Evolutionary conservation across 2,797 vertebrate species (phyloP).

Genomic region (Chelmon rostratus): DNA sequence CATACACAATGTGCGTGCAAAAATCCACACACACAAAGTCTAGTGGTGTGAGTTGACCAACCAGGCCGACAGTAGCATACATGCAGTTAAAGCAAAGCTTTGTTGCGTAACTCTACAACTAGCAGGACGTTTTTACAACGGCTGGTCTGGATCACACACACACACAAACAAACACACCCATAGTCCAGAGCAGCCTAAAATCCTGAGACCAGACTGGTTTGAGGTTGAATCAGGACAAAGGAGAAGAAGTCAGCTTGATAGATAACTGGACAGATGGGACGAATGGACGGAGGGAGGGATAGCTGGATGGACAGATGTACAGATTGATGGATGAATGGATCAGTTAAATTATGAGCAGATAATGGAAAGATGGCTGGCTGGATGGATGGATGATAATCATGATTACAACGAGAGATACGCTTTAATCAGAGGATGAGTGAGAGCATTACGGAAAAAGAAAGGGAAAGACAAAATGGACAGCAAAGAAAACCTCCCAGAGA

Average conservation of each 20-base stretch:
- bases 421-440: conserved; percentile 40
- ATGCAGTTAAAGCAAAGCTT: conserved; percentile 68
- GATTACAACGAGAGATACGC: conserved; percentile 31
- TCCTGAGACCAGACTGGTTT: conserved; percentile 45
- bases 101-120: conserved; percentile 76
- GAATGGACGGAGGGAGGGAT: neutral
- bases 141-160: conserved; percentile 36
- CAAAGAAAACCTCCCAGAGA: conserved; percentile 31
- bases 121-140: conserved; percentile 27
- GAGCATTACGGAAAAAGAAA: conserved; percentile 26
- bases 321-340: neutral
- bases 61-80: conserved; percentile 61
- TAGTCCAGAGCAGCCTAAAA: conserved; percentile 21
- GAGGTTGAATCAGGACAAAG: conserved; percentile 59
- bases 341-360: neutral
- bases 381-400: conserved; percentile 31
- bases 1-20: conserved; percentile 2
- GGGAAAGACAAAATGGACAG: conserved; percentile 14
- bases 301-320: neutral
- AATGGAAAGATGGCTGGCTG: neutral
- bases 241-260: conserved; percentile 33
- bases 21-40: conserved; percentile 28
- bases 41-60: conserved; percentile 26
- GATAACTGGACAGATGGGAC: conserved; percentile 54
- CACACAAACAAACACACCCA: neutral